Base-by-base conservation (phyloP, 2,113 vertebrate species). In the Ammospiza caudacuta region DNA sequence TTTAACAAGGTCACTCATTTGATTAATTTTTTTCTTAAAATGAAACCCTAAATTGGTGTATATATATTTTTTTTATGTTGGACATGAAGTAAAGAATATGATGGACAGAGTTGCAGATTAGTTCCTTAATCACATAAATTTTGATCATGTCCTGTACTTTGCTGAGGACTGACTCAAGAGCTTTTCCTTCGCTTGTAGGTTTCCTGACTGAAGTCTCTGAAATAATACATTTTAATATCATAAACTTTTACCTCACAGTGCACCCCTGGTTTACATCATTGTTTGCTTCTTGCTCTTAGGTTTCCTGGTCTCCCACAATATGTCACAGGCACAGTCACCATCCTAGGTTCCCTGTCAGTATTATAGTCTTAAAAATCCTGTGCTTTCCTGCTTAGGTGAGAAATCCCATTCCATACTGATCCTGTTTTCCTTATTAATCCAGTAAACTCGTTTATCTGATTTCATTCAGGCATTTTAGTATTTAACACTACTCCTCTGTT, bases 31-130 rank as follows among this genome's bases (percentile, higher is more conserved):
- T 49, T 64, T 33, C 31, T 55, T 73, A 3, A 39, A 89, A 49
- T 47, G 39, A 43, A 83, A 57, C 7, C 16, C 37, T 75, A 51
- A 11, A 51, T 37, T 58, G 15, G 4, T 86, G 33, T 6, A 14
- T 33, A 27, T 37, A 27, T 73, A 9, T 9, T 0, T 8, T 19
- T 81, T 62, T 28, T 25, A 6, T 39, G 0, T 61, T 83, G 8
- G 8, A 12, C 11, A 31, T 51, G 27, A 83, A 67, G 29, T 4
- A 2, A 83, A 78, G 25, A 39, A 37, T 11, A 6, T 31, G 16
- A 19, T 86, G 18, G 37, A 39, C 41, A 39, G 6, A 51, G 7
- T 35, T 67, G 52, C 37, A 75, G 28, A 37, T 74, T 41, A 66
- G 5, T 8, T 44, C 39, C 49, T 44, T 85, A 41, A 9, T 46